A percentile compares a stretch with the other conserved stretches of the same genome.
Conservation (phyloP, 2,888 invertebrate species). For the Agapostemon virescens region DNA sequence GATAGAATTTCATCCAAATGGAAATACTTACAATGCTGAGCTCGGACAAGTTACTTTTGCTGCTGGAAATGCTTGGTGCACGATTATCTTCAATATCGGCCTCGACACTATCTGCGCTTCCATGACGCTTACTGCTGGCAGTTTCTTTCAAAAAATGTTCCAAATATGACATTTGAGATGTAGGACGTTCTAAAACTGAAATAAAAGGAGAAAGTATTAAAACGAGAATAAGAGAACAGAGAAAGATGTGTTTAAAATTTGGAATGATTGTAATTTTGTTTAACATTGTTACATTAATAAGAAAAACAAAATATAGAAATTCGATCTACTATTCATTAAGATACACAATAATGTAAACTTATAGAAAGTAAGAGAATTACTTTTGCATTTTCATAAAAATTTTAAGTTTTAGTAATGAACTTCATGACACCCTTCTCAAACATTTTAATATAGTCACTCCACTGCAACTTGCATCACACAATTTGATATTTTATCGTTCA, state of each 20-base stretch:
- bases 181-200: slow-evolving; percentile 92
- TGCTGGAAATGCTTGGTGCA: slow-evolving; percentile 89
- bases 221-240: not conserved
- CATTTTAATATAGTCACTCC: slow-evolving; percentile 55
- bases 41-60: slow-evolving; percentile 92
- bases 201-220: slow-evolving; percentile 58
- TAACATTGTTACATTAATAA: slow-evolving; percentile 35
- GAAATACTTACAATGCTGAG: slow-evolving; percentile 86
- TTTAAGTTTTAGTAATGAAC: slow-evolving; percentile 21
- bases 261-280: slow-evolving; percentile 21
- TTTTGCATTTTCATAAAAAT: slow-evolving; percentile 14
- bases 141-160: slow-evolving; percentile 94
- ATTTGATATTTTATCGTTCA: slow-evolving; percentile 40
- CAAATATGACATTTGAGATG: slow-evolving; percentile 94
- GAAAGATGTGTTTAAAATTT: slow-evolving; percentile 11
- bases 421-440: slow-evolving; percentile 29
- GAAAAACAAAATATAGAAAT: slow-evolving; percentile 20
- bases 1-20: slow-evolving; percentile 1
- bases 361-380: slow-evolving; percentile 34
- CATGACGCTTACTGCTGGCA: slow-evolving; percentile 79
- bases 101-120: slow-evolving; percentile 86
- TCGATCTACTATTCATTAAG: slow-evolving; percentile 31
- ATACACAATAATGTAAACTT: slow-evolving; percentile 22
- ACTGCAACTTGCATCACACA: slow-evolving; percentile 60
- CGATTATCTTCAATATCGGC: slow-evolving; percentile 89